These are phyloP conservation scores for Druon quercuslanigerum DNA, from an alignment of 1,140 invertebrate genomes.

Conservation along the genomic window DNA sequence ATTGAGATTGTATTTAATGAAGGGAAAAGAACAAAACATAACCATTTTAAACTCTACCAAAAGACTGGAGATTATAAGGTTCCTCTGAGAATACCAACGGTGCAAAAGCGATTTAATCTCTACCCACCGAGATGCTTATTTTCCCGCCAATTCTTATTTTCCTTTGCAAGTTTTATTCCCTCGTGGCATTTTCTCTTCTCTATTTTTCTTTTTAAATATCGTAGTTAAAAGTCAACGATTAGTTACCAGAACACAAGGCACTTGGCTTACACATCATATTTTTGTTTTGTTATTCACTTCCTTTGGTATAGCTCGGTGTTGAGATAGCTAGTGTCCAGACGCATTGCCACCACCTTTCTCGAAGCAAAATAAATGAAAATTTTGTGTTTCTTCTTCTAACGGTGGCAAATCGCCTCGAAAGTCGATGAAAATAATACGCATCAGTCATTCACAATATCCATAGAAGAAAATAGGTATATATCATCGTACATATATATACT, in stretches of 20 bases:
- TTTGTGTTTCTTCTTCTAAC: not conserved
- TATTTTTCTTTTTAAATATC: slow-evolving; percentile 61
- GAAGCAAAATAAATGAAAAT: slow-evolving; percentile 37
- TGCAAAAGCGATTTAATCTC: not conserved
- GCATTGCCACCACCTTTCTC: slow-evolving; percentile 41
- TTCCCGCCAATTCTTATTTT: slow-evolving; percentile 38
- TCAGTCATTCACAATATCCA: slow-evolving; percentile 65
- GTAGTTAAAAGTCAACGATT: slow-evolving; percentile 75
- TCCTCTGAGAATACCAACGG: no score
- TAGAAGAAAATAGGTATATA: slow-evolving; percentile 72
- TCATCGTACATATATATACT: slow-evolving; percentile 61
- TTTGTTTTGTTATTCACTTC: slow-evolving; percentile 56
- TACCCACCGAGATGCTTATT: slow-evolving; percentile 34
- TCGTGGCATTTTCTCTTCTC: slow-evolving; percentile 40
- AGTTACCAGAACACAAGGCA: slow-evolving; percentile 75
- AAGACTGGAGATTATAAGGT: no score
- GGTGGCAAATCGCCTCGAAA: slow-evolving; percentile 34
- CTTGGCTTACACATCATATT: slow-evolving; percentile 74
- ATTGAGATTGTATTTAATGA: no score
- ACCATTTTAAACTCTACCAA: no score
- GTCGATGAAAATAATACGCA: slow-evolving; percentile 52
- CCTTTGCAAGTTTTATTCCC: slow-evolving; percentile 31
- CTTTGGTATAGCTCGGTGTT: slow-evolving; percentile 64
- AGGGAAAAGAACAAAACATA: no score
- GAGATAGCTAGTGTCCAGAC: slow-evolving; percentile 56